Percentiles rank a stretch among this genome's conserved stretches.
Conservation (phyloP, 2,888 invertebrate species). For the Aricia artaxerxes region DNA sequence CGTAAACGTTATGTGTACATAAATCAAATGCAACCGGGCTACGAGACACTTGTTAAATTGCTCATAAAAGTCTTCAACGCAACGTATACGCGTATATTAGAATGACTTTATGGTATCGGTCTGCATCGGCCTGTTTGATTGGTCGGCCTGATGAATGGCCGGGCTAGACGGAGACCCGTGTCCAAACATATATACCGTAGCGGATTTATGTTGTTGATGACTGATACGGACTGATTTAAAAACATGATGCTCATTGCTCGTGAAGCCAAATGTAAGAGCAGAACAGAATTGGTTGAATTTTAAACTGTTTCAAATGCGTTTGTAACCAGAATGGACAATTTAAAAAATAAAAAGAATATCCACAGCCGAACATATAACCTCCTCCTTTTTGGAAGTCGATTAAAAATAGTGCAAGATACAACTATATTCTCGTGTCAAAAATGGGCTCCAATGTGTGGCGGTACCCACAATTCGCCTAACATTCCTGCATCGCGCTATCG, state of each 20-base stretch:
- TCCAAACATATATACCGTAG: not conserved
- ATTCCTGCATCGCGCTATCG: too few relatives aligned
- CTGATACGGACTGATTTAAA: not conserved
- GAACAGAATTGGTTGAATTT: not conserved
- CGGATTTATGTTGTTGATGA: not conserved
- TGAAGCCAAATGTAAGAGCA: not conserved
- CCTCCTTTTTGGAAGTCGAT: too few relatives aligned
- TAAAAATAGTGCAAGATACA: too few relatives aligned
- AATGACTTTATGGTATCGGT: constrained; percentile 59
- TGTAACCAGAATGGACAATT: too few relatives aligned
- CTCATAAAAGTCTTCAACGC: constrained; percentile 72
- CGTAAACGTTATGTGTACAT: constrained; percentile 70
- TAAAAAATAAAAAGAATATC: too few relatives aligned
- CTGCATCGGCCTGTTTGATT: constrained; percentile 56
- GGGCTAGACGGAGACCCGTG: constrained; percentile 30
- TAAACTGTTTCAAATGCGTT: not conserved
- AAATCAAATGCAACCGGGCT: constrained; percentile 66
- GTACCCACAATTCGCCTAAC: too few relatives aligned
- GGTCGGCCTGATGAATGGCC: constrained; percentile 41
- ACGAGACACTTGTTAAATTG: constrained; percentile 73
- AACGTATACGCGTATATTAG: constrained; percentile 68
- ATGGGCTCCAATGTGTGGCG: not conserved
- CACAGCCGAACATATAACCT: too few relatives aligned
- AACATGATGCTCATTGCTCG: not conserved
- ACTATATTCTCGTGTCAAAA: not conserved